Evolutionary conservation across 2,888 invertebrate genomes (phyloP), one percentile per base, ranked within the genome.

Genomic region (Megaustenia siamemsis): DNA sequence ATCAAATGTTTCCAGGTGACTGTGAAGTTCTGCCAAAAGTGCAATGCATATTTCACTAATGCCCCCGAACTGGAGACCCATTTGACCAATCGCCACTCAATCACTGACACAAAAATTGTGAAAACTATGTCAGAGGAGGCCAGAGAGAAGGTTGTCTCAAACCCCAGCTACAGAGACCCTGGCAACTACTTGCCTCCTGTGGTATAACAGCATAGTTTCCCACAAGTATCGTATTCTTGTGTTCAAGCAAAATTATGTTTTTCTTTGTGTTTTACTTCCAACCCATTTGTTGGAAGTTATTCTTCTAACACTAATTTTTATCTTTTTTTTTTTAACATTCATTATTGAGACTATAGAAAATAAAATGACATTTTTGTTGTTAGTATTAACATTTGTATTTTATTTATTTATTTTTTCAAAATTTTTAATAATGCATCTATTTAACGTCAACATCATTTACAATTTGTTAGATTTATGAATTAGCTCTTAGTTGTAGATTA

Each of bases 101-200:
- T 71, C 35, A 76, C 0, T 12, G 63, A 69, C 32, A 43, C 15
- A 8, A 15, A 69, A 21, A 38, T 43, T 24, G 78, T 60, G n/a
- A 53, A 71, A 10, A 56, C 38, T 8, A 49, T 83, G 49, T 21
- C 40, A 6, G 21, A 45, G 32, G 83, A 83, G 60, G 83, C 83
- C 10, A 78, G 83, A 77, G 60, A 78, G 10, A 84, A 84, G 53
- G n/a, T 79, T 32, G 71, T 84, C 3, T 18, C 69, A 6, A 84
- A 84, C 43, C 83, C 83, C 28, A 84, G 83, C 71, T 84, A 38
- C 78, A 78, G 83, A 56, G 71, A 84, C 45, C 83, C 83, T 21
- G 78, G 78, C 12, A 53, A 8, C 43, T 84, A 49, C 45, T 28
- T 84, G 40, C 56, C 68, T 3, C 77, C 83, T 40, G 4, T 82